phyloP scores from a whole-genome alignment of 2,797 vertebrate genomes.

The Adelosebastes latens region DNA sequence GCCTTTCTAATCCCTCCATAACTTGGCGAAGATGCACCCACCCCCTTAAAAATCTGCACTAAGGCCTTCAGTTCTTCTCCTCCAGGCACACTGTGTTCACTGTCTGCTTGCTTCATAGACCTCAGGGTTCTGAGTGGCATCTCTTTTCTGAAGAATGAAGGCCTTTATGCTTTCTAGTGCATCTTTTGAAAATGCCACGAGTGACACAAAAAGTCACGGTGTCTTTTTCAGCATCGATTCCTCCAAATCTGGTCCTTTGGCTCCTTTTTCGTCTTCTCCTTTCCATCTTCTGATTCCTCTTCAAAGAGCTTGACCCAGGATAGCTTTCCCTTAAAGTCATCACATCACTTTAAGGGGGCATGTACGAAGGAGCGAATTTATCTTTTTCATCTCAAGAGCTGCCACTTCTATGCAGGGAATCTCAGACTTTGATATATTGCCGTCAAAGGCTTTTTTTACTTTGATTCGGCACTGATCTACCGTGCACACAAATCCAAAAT shows the following conservation, averaged over 20 bases:
- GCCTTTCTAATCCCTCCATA: conserved; percentile 35
- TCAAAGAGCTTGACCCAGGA: not conserved
- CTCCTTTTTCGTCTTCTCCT: not conserved
- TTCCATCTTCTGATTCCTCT: not conserved
- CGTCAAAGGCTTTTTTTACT: no score
- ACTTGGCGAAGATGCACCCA: conserved; percentile 36
- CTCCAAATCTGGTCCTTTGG: not conserved
- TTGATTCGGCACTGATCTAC: no score
- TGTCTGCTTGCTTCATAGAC: not conserved
- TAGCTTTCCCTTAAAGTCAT: conserved; percentile 3
- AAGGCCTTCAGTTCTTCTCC: conserved; percentile 14
- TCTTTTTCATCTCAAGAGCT: no score
- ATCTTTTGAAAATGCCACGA: conserved; percentile 1
- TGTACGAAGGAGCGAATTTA: no score
- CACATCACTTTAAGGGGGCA: not conserved
- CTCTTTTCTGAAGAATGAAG: not conserved
- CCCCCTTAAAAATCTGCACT: conserved; percentile 39
- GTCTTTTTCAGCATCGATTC: conserved; percentile 11
- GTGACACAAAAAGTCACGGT: not conserved
- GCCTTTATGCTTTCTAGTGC: not conserved
- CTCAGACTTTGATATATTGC: no score
- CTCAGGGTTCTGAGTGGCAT: not conserved
- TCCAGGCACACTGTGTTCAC: conserved; percentile 21
- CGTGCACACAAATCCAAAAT: no score
- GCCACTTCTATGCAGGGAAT: no score